Conservation (phyloP, 1,140 invertebrate species). For the Papilio aristodemus region DNA sequence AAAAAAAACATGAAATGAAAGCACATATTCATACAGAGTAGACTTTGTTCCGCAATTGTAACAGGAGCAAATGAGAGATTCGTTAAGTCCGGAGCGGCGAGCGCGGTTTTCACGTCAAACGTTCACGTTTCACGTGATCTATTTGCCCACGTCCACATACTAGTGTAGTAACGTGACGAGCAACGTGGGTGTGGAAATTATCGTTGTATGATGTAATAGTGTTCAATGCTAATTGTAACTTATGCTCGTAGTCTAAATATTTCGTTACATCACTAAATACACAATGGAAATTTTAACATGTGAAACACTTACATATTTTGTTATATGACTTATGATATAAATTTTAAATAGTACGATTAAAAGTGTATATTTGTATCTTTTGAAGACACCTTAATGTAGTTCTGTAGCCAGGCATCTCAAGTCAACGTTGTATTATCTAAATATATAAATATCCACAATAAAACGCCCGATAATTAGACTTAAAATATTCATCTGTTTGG, state of each 20-base stretch:
- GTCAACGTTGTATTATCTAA: too few species aligned
- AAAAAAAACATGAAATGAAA: slow-evolving; percentile 23
- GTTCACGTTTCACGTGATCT: slow-evolving; percentile 14
- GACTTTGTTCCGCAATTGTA: slow-evolving; percentile 10
- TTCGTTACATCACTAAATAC: neutral
- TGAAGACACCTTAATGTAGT: too few species aligned
- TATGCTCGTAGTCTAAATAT: neutral
- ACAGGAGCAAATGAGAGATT: slow-evolving; percentile 6
- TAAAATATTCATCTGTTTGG: too few species aligned
- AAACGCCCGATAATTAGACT: too few species aligned
- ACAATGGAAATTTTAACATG: slow-evolving; percentile 1
- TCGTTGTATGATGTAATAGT: slow-evolving; percentile 10
- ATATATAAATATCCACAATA: too few species aligned
- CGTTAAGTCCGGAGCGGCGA: slow-evolving; percentile 13
- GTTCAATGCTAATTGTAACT: neutral
- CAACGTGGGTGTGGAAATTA: slow-evolving; percentile 9
- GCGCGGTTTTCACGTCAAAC: slow-evolving; percentile 24
- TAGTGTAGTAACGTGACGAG: slow-evolving; percentile 23
- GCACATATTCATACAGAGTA: slow-evolving; percentile 18
- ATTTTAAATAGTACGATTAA: neutral
- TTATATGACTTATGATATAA: neutral
- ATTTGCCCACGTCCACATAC: slow-evolving; percentile 7
- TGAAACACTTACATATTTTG: neutral
- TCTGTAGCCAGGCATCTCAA: too few species aligned
- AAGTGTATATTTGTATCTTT: neutral